Base-by-base conservation (phyloP, 2,888 invertebrate genomes). In the Chaitophorus viminalis region DNA sequence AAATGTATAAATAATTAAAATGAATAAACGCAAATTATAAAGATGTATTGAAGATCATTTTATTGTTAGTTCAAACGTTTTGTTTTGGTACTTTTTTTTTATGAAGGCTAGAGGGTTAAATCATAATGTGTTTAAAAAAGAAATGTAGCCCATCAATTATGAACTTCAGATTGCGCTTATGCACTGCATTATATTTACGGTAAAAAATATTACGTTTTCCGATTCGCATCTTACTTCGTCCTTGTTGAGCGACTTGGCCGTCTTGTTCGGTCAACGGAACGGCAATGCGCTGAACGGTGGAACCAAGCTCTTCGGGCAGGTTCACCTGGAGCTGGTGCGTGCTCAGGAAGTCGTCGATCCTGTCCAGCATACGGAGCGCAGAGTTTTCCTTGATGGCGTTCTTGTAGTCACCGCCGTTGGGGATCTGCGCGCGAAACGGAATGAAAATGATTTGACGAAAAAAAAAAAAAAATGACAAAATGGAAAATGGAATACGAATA, bases 241-340 rank as follows among this genome's bases (percentile, higher is more conserved):
- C 89, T 46, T 82, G 91, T 90, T 92, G 91, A 77, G 89, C 91
- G 90, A 92, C 92, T 78, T 92, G 93, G 89, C 94, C 94, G 60
- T 75, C 39, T 25, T 60, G 60, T n/a, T 78, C 86, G 74, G 93
- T 92, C 90, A 96, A 93, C 82, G 96, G 95, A 91, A 96, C 93
- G 88, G 93, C 92, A 90, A 96, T 92, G 90, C 94, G 94, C 89
- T 94, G 93, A 36, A 95, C 94, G 89, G 92, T 93, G 21, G 92
- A 8, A 91, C 90, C 87, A 91, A 94, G 92, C 88, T 93, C 94
- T 91, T 94, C 93, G 14, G 96, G 96, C 86, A 96, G 93, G 91
- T 94, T 95, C 90, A 95, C 94, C 91, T 94, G 94, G 72, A 96
- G 91, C n/a, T 94, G 93, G 91, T 96, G 96, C 39, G 94, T 94